These are phyloP conservation scores for Halcyon smyrnensis DNA, from an alignment of 2,797 vertebrate genomes.

Conservation along the genomic window DNA sequence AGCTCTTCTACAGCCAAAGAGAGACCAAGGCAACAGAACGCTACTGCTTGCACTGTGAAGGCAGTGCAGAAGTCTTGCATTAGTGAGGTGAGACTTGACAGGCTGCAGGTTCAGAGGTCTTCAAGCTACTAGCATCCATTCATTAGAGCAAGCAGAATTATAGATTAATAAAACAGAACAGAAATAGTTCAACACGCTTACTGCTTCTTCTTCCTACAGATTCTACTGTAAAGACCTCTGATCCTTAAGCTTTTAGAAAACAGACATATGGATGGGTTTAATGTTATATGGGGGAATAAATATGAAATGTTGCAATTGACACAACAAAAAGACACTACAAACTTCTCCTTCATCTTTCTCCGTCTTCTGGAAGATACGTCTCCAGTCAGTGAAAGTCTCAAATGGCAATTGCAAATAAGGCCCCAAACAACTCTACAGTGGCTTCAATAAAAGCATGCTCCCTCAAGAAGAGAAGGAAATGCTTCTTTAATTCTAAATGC, in stretches of 20 bases:
- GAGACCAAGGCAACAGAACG: neutral
- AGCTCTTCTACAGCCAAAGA: neutral
- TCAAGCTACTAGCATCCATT: neutral
- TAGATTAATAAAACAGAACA: neutral
- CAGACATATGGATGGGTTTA: neutral
- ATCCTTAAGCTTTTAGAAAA: neutral
- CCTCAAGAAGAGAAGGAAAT: neutral
- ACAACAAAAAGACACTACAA: neutral
- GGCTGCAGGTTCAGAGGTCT: neutral
- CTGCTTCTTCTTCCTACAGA: neutral
- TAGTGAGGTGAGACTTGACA: neutral
- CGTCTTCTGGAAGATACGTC: neutral
- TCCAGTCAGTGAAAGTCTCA: neutral
- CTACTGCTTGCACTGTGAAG: neutral
- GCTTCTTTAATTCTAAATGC: conserved; percentile 59
- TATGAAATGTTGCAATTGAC: neutral
- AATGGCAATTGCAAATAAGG: neutral
- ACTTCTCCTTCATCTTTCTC: neutral
- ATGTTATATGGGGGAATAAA: neutral
- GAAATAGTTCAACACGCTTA: neutral
- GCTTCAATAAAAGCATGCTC: neutral
- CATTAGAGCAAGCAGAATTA: neutral
- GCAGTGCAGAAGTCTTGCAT: neutral
- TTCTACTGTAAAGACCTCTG: neutral
- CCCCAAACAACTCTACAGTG: neutral